These are phyloP conservation scores for Melitaea cinxia DNA, from an alignment of 1,140 invertebrate genomes.

Conservation along the genomic window DNA sequence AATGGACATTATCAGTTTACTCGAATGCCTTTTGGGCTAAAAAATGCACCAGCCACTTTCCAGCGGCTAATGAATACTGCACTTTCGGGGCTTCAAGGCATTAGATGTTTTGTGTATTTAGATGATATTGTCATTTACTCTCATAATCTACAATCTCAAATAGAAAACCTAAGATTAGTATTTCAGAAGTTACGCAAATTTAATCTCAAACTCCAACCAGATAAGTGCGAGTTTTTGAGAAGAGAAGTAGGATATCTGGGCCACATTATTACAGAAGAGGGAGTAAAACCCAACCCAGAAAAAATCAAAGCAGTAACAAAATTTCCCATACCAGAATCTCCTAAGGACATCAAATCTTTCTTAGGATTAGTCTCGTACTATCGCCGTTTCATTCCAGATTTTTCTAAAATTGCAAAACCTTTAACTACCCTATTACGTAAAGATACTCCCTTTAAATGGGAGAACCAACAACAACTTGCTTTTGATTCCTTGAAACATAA, in stretches of 20 bases:
- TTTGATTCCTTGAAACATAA: conserved; percentile 13
- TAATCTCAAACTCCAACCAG: conserved; percentile 15
- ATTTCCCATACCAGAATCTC: conserved; percentile 10
- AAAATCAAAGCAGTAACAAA: conserved; percentile 15
- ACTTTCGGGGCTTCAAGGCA: conserved; percentile 2
- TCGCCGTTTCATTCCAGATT: conserved; percentile 17
- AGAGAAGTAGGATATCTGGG: conserved; percentile 16
- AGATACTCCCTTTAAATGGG: conserved; percentile 3
- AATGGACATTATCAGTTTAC: conserved; percentile 8
- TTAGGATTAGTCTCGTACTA: conserved; percentile 21
- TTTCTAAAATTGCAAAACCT: conserved; percentile 17
- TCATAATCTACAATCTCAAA: neutral
- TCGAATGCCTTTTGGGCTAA: conserved; percentile 10
- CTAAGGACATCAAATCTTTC: conserved; percentile 22
- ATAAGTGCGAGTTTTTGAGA: too few relatives aligned
- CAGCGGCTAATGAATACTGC: conserved; percentile 14
- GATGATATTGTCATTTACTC: conserved; percentile 13
- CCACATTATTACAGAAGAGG: conserved; percentile 12
- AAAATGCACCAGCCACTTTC: conserved; percentile 5
- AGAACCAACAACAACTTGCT: conserved; percentile 11
- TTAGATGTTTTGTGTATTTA: conserved; percentile 1
- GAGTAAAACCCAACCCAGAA: conserved; percentile 17
- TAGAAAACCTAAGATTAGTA: neutral
- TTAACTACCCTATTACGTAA: conserved; percentile 14
- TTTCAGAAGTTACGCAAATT: neutral